Evolutionary conservation across 2,797 vertebrate genomes (phyloP), one percentile per base, ranked within the genome.

Genomic region (Myotis pilosus): DNA sequence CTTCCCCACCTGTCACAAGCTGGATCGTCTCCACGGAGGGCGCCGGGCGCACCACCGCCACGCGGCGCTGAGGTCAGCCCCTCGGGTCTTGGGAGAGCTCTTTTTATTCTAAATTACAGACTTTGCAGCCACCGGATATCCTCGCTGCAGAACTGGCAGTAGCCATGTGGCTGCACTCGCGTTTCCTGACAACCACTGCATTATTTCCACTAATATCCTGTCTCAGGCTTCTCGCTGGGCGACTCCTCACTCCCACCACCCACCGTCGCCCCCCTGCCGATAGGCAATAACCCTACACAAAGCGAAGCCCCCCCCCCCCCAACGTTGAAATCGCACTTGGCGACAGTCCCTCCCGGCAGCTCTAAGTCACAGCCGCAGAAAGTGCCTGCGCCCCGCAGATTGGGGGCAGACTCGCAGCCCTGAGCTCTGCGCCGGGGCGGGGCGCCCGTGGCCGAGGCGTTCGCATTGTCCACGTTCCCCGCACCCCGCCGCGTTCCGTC

Each of bases 101-200:
- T 92, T 92, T 87, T 88, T 47, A 91, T 83, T 69, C 81, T 91
- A 89, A 96, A 96, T 94, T 92, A 97, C 95, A 96, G 95, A 87
- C 96, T 87, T 60, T 30, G 89, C 91, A 60, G 95, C 95, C 97
- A 96, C 95, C 96, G 97, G 97, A 97, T 95, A 95, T 97, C 96
- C 97, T 96, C 87, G 72, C 87, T 88, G 95, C 94, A 44, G 23
- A 83, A 66, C 87, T 85, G 95, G 97, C 96, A 75, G 94, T 36
- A 53, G 91, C 97, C 94, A 44, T 91, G 97, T 49, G 97, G 97
- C 97, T 81, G 95, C 96, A 22, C 87, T 94, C 91, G 94, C 87
- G 91, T 60, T 96, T 96, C 95, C 94, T 92, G 96, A 94, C 96
- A 91, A 86, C 95, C 91, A 78, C 92, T 20, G 87, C 94, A 38